A percentile compares a stretch with the other conserved stretches of the same genome.
phyloP scores from a whole-genome alignment of 2,113 vertebrate genomes.

The Odocoileus hemionus region DNA sequence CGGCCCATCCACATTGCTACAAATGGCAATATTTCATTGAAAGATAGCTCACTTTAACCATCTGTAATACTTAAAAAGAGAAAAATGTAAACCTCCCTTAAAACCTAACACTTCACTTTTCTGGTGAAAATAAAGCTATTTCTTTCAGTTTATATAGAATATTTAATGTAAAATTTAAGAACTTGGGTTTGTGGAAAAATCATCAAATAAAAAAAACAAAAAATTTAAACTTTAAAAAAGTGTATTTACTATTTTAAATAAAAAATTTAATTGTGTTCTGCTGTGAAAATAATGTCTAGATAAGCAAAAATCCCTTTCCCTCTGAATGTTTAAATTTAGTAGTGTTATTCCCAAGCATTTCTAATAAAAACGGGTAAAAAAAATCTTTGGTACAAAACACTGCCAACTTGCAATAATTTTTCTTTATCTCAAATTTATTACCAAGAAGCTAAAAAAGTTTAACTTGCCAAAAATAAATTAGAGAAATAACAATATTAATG shows the following conservation, averaged over 20 bases:
- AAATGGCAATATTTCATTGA: not conserved
- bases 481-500: not conserved
- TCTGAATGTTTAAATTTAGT: not conserved
- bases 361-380: slow-evolving; percentile 40
- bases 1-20: not conserved
- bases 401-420: slow-evolving; percentile 12
- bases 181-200: not conserved
- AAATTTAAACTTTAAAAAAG: not conserved
- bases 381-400: slow-evolving; percentile 19
- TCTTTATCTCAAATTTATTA: not conserved
- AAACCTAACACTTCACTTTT: not conserved
- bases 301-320: not conserved
- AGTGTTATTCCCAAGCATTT: slow-evolving; percentile 8
- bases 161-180: not conserved
- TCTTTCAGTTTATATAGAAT: not conserved
- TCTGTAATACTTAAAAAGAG: not conserved
- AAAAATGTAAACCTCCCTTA: not conserved
- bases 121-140: not conserved
- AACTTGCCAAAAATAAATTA: not conserved
- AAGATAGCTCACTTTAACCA: not conserved
- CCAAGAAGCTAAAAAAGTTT: not conserved
- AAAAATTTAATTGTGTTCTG: not conserved
- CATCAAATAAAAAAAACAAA: not conserved
- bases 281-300: not conserved
- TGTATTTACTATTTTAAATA: not conserved